Percentiles rank a stretch among this genome's conserved stretches.
Evolutionary conservation across 2,797 vertebrate genomes (phyloP).

Genomic region (Sebastes alutus): DNA sequence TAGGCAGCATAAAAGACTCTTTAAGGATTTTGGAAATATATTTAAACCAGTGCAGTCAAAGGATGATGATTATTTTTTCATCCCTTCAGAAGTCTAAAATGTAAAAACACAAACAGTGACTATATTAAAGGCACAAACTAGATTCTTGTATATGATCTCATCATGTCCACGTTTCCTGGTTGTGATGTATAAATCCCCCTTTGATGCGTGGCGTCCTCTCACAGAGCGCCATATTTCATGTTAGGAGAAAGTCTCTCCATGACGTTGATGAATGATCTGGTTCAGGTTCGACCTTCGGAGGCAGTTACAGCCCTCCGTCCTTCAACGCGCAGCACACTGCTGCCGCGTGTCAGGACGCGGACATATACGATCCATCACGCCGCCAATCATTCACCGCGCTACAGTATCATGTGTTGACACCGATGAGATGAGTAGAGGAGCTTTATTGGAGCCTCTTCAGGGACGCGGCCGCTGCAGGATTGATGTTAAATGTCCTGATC

Average conservation of each 20-base stretch:
- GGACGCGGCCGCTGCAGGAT: background rate
- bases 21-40: no score
- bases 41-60: no score
- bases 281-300: background rate
- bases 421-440: conserved; percentile 6
- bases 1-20: no score
- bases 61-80: no score
- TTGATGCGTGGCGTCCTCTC: background rate
- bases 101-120: no score
- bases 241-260: conserved; percentile 25
- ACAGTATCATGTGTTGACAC: conserved; percentile 23
- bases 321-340: background rate
- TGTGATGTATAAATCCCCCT: background rate
- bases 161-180: no score
- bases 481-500: conserved; percentile 26
- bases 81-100: no score
- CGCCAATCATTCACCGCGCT: background rate
- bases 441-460: conserved; percentile 16
- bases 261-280: conserved; percentile 24
- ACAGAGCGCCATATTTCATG: conserved; percentile 2
- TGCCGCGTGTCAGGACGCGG: background rate
- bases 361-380: conserved; percentile 25
- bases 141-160: no score
- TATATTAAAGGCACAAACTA: no score
- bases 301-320: background rate